These are phyloP conservation scores for Idris sp. DNA, from an alignment of 1,140 invertebrate species.

Conservation along the genomic window DNA sequence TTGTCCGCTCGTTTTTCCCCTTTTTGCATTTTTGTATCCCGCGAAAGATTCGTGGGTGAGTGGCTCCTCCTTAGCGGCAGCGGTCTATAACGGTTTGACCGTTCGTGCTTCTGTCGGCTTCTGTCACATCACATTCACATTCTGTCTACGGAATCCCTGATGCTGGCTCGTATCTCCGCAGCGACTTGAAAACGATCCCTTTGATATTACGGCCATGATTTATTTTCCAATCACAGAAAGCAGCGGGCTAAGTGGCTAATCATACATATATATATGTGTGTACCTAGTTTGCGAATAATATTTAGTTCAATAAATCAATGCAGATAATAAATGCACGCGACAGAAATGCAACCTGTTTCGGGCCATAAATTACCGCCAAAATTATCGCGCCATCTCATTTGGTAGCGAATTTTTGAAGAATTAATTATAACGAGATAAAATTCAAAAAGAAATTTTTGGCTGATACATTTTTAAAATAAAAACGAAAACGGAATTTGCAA, in stretches of 20 bases:
- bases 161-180: slow-evolving; percentile 53
- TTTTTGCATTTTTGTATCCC: slow-evolving; percentile 56
- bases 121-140: slow-evolving; percentile 63
- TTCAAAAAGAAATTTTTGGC: background rate
- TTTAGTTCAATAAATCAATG: slow-evolving; percentile 51
- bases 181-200: slow-evolving; percentile 45
- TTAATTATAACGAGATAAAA: slow-evolving; percentile 28
- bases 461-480: background rate
- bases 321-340: slow-evolving; percentile 39
- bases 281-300: slow-evolving; percentile 58
- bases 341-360: slow-evolving; percentile 52
- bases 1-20: slow-evolving; percentile 46
- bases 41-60: slow-evolving; percentile 62
- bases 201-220: slow-evolving; percentile 58
- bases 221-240: slow-evolving; percentile 33
- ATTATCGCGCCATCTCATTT: slow-evolving; percentile 52
- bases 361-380: slow-evolving; percentile 43
- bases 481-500: no score
- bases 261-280: no score
- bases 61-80: slow-evolving; percentile 53
- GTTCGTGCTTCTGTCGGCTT: slow-evolving; percentile 49
- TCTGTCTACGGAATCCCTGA: slow-evolving; percentile 58
- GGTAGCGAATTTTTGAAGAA: slow-evolving; percentile 41
- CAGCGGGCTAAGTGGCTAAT: slow-evolving; percentile 54
- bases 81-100: slow-evolving; percentile 60